Evolutionary conservation across 2,113 vertebrate genomes (phyloP).

Genomic region (Stigmatopora argus): DNA sequence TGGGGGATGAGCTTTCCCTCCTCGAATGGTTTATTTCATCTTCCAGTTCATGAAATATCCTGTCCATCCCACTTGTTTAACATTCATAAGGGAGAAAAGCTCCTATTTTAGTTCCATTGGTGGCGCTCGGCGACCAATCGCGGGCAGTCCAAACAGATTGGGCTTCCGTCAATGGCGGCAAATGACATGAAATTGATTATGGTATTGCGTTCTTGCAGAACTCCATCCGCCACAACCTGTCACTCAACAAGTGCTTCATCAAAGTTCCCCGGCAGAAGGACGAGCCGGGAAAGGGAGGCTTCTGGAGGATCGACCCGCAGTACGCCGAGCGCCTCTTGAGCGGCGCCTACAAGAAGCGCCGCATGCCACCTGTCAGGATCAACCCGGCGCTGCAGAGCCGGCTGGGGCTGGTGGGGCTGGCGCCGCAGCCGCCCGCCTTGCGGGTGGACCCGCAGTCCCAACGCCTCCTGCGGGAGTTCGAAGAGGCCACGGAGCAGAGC

Average conservation of each 20-base stretch:
- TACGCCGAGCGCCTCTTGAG: constrained; percentile 85
- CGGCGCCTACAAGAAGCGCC: constrained; percentile 82
- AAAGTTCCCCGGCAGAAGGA: constrained; percentile 94
- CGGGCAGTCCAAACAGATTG: too few relatives aligned
- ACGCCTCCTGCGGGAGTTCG: constrained; percentile 80
- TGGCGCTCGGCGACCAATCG: too few relatives aligned
- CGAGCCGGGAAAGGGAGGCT: constrained; percentile 90
- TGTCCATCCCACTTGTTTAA: too few relatives aligned
- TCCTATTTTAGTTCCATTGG: too few relatives aligned
- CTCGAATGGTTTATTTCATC: too few relatives aligned
- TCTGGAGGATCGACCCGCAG: constrained; percentile 94
- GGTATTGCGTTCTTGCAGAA: constrained; percentile 69
- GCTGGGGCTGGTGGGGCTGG: constrained; percentile 38
- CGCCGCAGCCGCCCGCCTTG: constrained; percentile 29
- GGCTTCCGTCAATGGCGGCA: too few relatives aligned
- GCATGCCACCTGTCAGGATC: constrained; percentile 80
- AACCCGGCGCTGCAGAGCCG: constrained; percentile 75
- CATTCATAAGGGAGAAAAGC: too few relatives aligned
- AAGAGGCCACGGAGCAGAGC: constrained; percentile 76
- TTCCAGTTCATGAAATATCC: too few relatives aligned
- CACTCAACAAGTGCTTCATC: constrained; percentile 97
- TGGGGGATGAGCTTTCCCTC: too few relatives aligned
- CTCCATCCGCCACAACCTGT: constrained; percentile 95
- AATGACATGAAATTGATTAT: too few relatives aligned
- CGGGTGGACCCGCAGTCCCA: constrained; percentile 73